Evolutionary conservation across 1,140 invertebrate species (phyloP).

Genomic region (Drosophila persimilis): DNA sequence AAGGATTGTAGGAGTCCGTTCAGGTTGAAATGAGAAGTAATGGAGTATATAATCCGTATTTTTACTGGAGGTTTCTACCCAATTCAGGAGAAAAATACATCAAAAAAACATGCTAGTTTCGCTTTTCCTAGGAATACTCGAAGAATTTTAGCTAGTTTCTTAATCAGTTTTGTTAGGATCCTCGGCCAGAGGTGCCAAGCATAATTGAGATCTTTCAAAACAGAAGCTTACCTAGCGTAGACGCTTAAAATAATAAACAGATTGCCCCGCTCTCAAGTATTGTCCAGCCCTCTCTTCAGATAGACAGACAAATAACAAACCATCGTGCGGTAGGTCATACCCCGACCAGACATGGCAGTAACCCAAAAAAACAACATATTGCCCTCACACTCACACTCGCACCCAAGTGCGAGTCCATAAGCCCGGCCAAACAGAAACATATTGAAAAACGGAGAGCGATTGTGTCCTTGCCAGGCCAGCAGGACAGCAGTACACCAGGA

Average conservation of each 20-base stretch:
- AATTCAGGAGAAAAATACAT: no score
- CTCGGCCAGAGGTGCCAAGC: constrained; percentile 15
- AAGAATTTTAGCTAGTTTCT: neutral
- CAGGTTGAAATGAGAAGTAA: no score
- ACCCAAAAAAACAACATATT: constrained; percentile 38
- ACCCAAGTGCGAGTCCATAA: constrained; percentile 28
- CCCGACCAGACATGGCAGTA: constrained; percentile 4
- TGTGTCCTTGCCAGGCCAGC: constrained; percentile 11
- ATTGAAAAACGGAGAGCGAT: constrained; percentile 40
- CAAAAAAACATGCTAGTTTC: no score
- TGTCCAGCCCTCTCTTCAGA: constrained; percentile 1
- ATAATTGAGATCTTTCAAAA: constrained; percentile 44
- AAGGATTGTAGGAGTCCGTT: neutral
- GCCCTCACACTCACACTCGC: constrained; percentile 29
- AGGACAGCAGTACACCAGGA: constrained; percentile 26
- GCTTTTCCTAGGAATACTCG: neutral
- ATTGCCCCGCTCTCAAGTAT: constrained; percentile 6
- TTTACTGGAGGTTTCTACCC: no score
- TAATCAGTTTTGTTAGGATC: constrained; percentile 36
- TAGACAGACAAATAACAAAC: constrained; percentile 24
- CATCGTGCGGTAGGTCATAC: constrained; percentile 45
- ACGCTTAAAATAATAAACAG: constrained; percentile 43
- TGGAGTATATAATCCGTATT: no score
- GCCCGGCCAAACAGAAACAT: constrained; percentile 65
- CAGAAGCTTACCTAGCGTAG: constrained; percentile 38